Evolutionary conservation across 2,888 invertebrate species (phyloP), one percentile per base, ranked within the genome.

Genomic region (Romanomermis culicivorax): DNA sequence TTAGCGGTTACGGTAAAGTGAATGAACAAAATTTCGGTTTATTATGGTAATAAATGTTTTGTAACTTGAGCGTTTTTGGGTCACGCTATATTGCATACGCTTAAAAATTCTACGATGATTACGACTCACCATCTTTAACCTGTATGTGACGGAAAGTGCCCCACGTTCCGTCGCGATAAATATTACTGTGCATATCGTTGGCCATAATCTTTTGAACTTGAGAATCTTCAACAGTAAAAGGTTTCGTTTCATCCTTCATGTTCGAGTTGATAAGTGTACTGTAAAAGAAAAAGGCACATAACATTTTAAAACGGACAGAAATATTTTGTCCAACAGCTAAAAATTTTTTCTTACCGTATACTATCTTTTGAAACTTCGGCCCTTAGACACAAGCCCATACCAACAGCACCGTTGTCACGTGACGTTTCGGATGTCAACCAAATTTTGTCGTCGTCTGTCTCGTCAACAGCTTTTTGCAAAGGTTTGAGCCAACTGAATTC

Each of bases 381-480:
- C 64, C 82, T 81, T 61, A 95, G 76, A 70, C 95, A 97, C 67
- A 86, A 82, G 64, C 83, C 80, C 68, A 95, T 76, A 49, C 95
- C 95, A 55, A 89, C 75, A 59, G 85, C 76, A 17, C 95, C 93
- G 68, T 78, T 77, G 27, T 76, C 69, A 57, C 79, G 76, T 62
- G 80, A 78, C 48, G 80, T 79, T 64, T 80, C 77, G 56, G 80
- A 77, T 54, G 29, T 55, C 29, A 52, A n/a, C 50, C 54, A 54
- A n/a, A 54, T 52, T 49, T 25, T 20, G 4, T 52, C 78, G 2
- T 62, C 57, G 26, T 70, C 68, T 78, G 51, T 79, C 75, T 78
- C 78, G 58, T 77, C 77, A 42, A 64, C 58, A 50, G 60, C 58
- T 57, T 67, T 62, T 57, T 67, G 65, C 23, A 56, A 25, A 23